Conservation (phyloP, 1,140 invertebrate species). For the Drosophila arawakana region DNA sequence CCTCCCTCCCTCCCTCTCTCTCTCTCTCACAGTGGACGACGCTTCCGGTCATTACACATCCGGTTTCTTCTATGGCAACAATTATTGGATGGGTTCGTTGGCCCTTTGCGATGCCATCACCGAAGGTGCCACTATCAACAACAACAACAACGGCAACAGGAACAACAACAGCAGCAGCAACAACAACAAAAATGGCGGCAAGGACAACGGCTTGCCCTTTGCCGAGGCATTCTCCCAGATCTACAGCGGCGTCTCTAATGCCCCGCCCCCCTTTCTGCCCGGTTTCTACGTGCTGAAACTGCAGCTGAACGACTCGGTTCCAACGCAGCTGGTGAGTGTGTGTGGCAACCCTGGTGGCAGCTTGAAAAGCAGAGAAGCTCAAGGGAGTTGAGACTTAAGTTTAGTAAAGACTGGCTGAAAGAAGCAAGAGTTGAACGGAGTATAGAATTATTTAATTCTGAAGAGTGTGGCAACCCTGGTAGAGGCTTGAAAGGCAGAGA, state of each 20-base stretch:
- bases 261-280: conserved; percentile 86
- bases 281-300: conserved; percentile 87
- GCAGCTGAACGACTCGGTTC: conserved; percentile 85
- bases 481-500: too few species aligned
- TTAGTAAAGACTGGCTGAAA: background rate
- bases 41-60: conserved; percentile 91
- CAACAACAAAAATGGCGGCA: conserved; percentile 53
- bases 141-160: conserved; percentile 52
- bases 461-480: too few species aligned
- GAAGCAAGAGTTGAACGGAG: background rate
- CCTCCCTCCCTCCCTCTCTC: conserved; percentile 7
- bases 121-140: conserved; percentile 46
- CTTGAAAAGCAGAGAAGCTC: conserved; percentile 3
- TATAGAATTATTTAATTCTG: too few species aligned
- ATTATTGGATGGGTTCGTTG: conserved; percentile 92
- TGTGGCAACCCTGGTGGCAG: conserved; percentile 12
- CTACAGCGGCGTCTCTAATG: conserved; percentile 73
- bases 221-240: conserved; percentile 76
- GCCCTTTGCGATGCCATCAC: conserved; percentile 90
- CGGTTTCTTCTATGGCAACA: conserved; percentile 93
- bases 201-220: conserved; percentile 66
- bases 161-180: conserved; percentile 53
- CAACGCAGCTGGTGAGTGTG: conserved; percentile 85
- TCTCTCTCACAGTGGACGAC: conserved; percentile 89
- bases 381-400: background rate